Conservation (phyloP, 2,113 vertebrate genomes). For the Callipepla squamata region DNA sequence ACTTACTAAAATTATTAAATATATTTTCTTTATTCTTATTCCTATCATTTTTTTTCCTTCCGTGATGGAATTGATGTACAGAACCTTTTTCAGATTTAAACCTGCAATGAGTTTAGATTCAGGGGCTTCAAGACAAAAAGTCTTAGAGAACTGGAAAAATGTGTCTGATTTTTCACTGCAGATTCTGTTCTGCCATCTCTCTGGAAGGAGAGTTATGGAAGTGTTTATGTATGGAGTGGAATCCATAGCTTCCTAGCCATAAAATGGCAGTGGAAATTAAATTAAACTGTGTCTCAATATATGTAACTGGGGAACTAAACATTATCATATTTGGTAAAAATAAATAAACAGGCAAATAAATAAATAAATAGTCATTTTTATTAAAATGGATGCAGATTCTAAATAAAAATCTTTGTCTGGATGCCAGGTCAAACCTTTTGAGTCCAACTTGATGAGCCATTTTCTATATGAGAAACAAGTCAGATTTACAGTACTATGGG, state of each 20-base stretch:
- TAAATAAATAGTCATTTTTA: neutral
- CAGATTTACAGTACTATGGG: neutral
- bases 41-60: neutral
- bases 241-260: fast-evolving
- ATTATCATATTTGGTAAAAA: neutral
- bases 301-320: neutral
- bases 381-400: neutral
- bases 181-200: neutral
- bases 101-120: neutral
- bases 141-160: neutral
- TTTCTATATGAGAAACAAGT: neutral
- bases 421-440: neutral
- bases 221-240: neutral
- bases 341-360: neutral
- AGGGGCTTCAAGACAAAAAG: neutral
- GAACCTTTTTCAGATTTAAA: neutral
- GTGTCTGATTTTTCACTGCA: neutral
- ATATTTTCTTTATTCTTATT: neutral
- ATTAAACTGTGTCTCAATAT: neutral
- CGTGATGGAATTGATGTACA: neutral
- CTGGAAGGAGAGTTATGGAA: neutral
- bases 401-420: neutral
- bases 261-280: neutral
- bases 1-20: neutral
- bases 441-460: neutral